These are phyloP conservation scores for Chrysolina americana DNA, from an alignment of 2,888 invertebrate genomes.

Conservation along the genomic window DNA sequence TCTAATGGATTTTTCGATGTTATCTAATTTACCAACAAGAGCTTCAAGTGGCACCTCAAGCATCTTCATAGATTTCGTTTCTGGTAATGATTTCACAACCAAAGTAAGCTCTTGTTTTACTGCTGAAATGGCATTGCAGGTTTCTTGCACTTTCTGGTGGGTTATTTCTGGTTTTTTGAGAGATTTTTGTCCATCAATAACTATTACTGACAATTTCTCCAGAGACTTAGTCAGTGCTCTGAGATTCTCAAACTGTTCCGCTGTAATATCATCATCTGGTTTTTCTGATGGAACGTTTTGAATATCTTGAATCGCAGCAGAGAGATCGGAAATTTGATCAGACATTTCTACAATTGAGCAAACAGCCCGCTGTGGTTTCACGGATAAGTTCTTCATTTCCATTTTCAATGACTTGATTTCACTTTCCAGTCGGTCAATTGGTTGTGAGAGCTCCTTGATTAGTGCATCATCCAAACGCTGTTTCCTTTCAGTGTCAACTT, in stretches of 20 bases:
- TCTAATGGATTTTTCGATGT: not conserved
- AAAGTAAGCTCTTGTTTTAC: slow-evolving; percentile 28
- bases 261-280: slow-evolving; percentile 18
- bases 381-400: not conserved
- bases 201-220: not conserved
- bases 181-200: slow-evolving; percentile 15
- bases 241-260: not conserved
- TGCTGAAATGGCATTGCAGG: slow-evolving; percentile 21
- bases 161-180: slow-evolving; percentile 25
- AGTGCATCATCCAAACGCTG: not conserved
- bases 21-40: slow-evolving; percentile 37
- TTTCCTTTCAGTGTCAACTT: not conserved
- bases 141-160: not conserved
- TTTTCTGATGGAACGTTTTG: not conserved
- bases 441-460: not conserved
- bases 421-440: not conserved
- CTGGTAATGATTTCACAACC: not conserved
- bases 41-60: slow-evolving; percentile 37
- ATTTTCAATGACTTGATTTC: not conserved
- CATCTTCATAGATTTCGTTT: slow-evolving; percentile 18
- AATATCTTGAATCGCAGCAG: not conserved
- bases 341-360: not conserved
- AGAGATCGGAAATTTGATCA: not conserved
- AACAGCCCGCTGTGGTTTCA: not conserved
- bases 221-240: not conserved